Evolutionary conservation across 2,888 invertebrate species (phyloP).

Genomic region (Muscina levida): DNA sequence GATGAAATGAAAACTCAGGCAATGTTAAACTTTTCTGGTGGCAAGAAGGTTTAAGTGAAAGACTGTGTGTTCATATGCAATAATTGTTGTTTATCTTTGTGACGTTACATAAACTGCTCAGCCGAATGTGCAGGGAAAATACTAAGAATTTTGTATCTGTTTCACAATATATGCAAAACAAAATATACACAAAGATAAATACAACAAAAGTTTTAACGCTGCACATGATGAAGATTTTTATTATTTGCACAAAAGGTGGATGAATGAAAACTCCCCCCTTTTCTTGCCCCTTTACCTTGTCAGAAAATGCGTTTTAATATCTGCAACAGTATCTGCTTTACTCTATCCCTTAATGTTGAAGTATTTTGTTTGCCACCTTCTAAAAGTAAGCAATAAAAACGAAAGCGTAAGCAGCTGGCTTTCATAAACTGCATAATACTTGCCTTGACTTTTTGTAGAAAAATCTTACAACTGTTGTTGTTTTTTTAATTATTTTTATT

Average conservation of each 20-base stretch:
- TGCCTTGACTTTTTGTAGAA: not conserved
- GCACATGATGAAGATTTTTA: not conserved
- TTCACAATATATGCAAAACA: not conserved
- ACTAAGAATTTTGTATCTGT: not conserved
- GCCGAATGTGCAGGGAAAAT: conserved; percentile 49
- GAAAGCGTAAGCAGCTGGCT: not conserved
- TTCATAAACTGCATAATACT: not conserved
- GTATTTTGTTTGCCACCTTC: conserved; percentile 33
- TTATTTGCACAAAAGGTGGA: not conserved
- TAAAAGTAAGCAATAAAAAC: conserved; percentile 51
- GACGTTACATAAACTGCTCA: conserved; percentile 66
- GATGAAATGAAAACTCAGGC: not conserved
- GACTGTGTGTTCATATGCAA: conserved; percentile 66
- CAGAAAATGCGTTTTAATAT: no score
- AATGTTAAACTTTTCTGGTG: not conserved
- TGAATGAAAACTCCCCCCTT: no score
- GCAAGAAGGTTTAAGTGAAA: not conserved
- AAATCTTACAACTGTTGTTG: not conserved
- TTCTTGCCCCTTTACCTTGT: no score
- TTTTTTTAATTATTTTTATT: conserved; percentile 8
- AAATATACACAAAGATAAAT: not conserved
- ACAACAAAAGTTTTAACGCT: conserved; percentile 4
- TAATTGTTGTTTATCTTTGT: conserved; percentile 78
- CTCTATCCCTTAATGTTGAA: no score
- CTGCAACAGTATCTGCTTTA: no score